Percentiles rank a stretch among this genome's conserved stretches.
phyloP scores from a whole-genome alignment of 2,888 invertebrate genomes.

The Microdon myrmicae region DNA sequence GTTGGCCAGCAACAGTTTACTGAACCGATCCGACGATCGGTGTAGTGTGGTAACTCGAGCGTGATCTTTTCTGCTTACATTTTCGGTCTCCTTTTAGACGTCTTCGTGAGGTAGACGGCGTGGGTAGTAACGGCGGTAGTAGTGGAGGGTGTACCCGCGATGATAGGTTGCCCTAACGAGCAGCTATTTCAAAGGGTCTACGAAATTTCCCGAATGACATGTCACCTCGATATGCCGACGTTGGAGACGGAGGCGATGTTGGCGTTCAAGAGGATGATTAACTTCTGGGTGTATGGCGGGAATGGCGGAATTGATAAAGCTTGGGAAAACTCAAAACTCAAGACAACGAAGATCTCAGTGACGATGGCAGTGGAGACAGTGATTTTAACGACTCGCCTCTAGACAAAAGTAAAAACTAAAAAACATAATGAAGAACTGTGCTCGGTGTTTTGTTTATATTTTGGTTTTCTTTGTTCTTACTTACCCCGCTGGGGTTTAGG shows the following conservation, averaged over 20 bases:
- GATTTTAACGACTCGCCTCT: background rate
- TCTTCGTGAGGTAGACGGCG: no score
- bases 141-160: no score
- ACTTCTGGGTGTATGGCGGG: conserved; percentile 42
- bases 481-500: no score
- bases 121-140: no score
- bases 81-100: no score
- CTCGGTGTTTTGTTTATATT: no score
- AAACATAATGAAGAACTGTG: no score
- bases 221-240: conserved; percentile 45
- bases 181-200: conserved; percentile 28
- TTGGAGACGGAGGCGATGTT: conserved; percentile 30
- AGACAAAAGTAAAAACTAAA: no score
- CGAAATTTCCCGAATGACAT: conserved; percentile 45
- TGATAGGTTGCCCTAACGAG: conserved; percentile 36
- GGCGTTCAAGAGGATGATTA: conserved; percentile 24
- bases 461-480: no score
- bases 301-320: no score
- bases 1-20: conserved; percentile 42
- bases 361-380: background rate
- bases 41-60: background rate
- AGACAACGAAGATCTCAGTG: conserved; percentile 2
- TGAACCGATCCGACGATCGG: conserved; percentile 45
- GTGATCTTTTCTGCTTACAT: background rate
- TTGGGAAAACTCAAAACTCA: conserved; percentile 2